Conservation (phyloP, 2,797 vertebrate genomes). For the Cirrhinus molitorella region DNA sequence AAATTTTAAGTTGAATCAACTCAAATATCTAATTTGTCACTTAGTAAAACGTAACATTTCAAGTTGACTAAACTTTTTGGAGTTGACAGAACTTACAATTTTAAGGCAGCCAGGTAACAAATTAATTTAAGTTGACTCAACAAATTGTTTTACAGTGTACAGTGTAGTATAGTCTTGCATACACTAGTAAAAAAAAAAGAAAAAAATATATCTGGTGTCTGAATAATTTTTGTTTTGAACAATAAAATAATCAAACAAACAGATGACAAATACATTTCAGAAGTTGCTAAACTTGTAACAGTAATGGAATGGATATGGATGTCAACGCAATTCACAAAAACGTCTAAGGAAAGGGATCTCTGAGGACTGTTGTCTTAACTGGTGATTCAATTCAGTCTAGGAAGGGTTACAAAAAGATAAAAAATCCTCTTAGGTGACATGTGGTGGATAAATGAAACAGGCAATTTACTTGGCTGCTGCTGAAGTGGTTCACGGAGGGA, state of each 20-base stretch:
- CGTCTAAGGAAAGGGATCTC: background rate
- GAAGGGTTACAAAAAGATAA: constrained; percentile 60
- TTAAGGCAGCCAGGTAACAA: no score
- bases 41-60: no score
- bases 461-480: constrained; percentile 53
- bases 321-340: background rate
- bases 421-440: constrained; percentile 73
- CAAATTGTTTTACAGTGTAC: no score
- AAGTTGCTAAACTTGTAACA: background rate
- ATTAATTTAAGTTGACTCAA: no score
- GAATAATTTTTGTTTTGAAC: no score
- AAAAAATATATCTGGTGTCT: no score
- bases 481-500: constrained; percentile 61
- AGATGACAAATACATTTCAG: background rate
- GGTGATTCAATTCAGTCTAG: background rate
- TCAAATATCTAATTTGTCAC: no score
- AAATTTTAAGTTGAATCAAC: no score
- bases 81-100: no score
- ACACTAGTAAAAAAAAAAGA: no score
- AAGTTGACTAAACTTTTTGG: no score
- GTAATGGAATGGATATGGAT: background rate
- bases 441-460: constrained; percentile 62
- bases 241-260: background rate
- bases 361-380: background rate
- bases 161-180: no score